Conservation (phyloP, 2,888 invertebrate species). For the Sylvicola fuscatus region DNA sequence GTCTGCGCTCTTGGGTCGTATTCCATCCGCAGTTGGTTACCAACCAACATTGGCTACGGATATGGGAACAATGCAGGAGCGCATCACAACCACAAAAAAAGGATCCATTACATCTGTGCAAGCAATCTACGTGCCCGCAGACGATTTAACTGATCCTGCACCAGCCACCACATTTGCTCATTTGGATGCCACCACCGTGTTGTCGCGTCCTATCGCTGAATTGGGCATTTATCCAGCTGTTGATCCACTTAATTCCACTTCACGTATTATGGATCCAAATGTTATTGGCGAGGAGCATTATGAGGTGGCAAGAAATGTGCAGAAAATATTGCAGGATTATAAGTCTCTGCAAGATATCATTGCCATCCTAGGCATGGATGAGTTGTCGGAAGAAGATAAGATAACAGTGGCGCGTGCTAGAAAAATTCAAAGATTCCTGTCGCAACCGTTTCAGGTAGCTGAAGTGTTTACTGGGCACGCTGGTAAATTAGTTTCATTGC, state of each 20-base stretch:
- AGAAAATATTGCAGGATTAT: constrained; percentile 74
- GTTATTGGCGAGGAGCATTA: constrained; percentile 80
- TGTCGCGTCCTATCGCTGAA: constrained; percentile 83
- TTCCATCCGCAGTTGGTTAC: constrained; percentile 88
- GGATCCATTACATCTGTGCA: constrained; percentile 92
- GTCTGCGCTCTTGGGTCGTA: constrained; percentile 84
- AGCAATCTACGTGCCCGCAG: constrained; percentile 88
- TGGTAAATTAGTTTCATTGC: constrained; percentile 73
- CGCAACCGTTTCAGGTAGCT: constrained; percentile 83
- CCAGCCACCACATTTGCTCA: constrained; percentile 92
- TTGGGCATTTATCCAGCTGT: constrained; percentile 88
- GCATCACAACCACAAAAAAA: constrained; percentile 86
- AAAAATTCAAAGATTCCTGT: constrained; percentile 86
- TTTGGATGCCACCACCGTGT: constrained; percentile 86
- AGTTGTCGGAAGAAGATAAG: constrained; percentile 89
- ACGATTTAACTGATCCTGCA: constrained; percentile 91
- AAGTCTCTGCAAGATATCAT: constrained; percentile 71
- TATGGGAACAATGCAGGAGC: constrained; percentile 93
- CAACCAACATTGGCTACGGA: constrained; percentile 90
- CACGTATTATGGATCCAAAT: constrained; percentile 86
- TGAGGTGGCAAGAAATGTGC: constrained; percentile 71
- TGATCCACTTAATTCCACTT: constrained; percentile 83
- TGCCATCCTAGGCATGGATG: constrained; percentile 87
- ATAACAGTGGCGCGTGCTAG: constrained; percentile 82
- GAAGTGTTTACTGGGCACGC: constrained; percentile 87